Base-by-base conservation (phyloP, 2,797 vertebrate species). In the Kryptolebias ocellatus region DNA sequence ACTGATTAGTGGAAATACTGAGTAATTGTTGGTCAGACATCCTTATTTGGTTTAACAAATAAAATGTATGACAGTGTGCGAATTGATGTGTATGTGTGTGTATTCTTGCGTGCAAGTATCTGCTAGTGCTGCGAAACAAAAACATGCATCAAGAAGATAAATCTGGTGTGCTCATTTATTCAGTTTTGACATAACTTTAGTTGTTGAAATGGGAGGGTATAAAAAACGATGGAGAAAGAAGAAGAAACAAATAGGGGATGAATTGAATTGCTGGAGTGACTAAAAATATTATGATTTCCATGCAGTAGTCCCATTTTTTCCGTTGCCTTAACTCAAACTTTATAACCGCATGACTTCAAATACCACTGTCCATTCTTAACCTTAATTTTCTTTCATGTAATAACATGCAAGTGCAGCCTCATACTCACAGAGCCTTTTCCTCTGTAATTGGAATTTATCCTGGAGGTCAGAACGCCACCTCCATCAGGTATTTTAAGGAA, bases 271-370 rank as follows among this genome's bases (percentile, higher is more conserved):
- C 51, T 80, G 37, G 28, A 5, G 14, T 52, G 29, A 76, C 31
- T 67, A 70, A 74, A 46, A 46, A 69, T 39, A 2, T 64, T 29
- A 65, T 60, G 34, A 58, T 72, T 34, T 81, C 54, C 62, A 17
- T 66, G 39, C 14, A 49, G 76, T 72, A 47, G 10, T 44, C 24
- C 27, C 55, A 28, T 83, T 74, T 47, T 83, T 85, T 77, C 65
- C 72, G 55, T 75, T 67, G 49, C 77, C 74, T 71, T 74, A 64
- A 71, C 52, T 80, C 0, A 15, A 74, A 57, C 60, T 62, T 73
- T 85, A 86, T 86, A 79, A 68, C 45, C 73, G 78, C 89, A 89
- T 91, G 86, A 67, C 57, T 74, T 81, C 65, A 79, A 71, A 83
- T 78, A 55, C 49, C 44, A 70, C 11, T 60, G 50, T 70, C 76